A percentile compares a stretch with the other conserved stretches of the same genome.
These are phyloP conservation scores for Bolinopsis microptera DNA, from an alignment of 37 sponge, comb jelly and placozoan genomes.

Conservation along the genomic window DNA sequence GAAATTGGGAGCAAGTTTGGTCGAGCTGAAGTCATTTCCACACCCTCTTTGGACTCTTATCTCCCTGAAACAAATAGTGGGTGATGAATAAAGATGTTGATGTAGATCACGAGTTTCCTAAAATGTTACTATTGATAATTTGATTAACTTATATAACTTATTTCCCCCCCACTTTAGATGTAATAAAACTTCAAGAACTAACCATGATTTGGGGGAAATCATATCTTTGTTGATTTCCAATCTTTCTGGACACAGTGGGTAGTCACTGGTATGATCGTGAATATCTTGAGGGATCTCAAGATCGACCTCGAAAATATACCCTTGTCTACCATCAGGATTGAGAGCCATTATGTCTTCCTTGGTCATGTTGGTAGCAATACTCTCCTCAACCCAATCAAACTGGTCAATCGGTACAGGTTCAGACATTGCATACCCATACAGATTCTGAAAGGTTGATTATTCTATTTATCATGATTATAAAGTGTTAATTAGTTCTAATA, in stretches of 20 bases:
- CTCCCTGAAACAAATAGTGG: constrained; percentile 57
- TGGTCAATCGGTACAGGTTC: constrained; percentile 1
- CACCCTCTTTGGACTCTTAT: constrained; percentile 3
- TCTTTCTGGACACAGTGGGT: constrained; percentile 54
- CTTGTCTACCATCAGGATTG: not conserved
- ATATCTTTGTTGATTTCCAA: not conserved
- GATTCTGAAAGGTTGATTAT: not conserved
- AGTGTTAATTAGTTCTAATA: not conserved
- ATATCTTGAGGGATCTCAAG: constrained; percentile 31
- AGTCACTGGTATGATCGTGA: constrained; percentile 32
- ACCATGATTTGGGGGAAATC: constrained; percentile 41
- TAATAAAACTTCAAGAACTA: no score
- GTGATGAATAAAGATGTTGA: no score
- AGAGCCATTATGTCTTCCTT: not conserved
- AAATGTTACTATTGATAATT: no score
- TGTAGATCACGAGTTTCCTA: no score
- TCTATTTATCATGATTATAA: not conserved
- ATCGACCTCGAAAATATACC: constrained; percentile 13
- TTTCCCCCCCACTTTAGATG: no score
- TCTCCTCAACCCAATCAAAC: not conserved
- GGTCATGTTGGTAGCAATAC: not conserved
- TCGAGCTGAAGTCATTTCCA: not conserved
- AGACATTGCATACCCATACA: constrained; percentile 61
- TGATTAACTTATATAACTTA: no score
- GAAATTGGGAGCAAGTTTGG: constrained; percentile 62